Evolutionary conservation across 2,113 vertebrate genomes (phyloP).

Genomic region (Peromyscus maniculatus): DNA sequence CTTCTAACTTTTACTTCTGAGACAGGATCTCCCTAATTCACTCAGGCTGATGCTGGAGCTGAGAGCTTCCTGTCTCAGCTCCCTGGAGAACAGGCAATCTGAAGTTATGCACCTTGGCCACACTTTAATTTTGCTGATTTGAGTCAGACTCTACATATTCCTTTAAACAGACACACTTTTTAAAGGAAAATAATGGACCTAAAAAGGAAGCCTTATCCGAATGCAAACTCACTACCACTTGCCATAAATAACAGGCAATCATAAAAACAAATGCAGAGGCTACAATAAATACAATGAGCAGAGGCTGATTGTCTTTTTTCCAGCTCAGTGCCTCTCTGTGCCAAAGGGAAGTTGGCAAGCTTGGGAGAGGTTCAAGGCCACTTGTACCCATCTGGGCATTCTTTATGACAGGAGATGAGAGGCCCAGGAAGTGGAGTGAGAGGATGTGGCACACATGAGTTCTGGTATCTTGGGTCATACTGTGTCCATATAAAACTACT

Average conservation of each 20-base stretch:
- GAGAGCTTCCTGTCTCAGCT: background rate
- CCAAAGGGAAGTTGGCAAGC: background rate
- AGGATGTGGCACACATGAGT: background rate
- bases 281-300: background rate
- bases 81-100: background rate
- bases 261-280: background rate
- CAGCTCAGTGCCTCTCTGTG: background rate
- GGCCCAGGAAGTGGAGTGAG: background rate
- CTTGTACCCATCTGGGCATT: background rate
- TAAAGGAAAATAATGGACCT: constrained; percentile 2
- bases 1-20: background rate
- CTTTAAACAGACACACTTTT: background rate
- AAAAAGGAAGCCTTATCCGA: constrained; percentile 34
- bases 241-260: constrained; percentile 18
- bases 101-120: background rate
- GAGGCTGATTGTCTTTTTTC: background rate
- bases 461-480: background rate
- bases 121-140: background rate
- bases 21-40: background rate
- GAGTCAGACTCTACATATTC: background rate
- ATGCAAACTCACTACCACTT: constrained; percentile 16
- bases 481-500: background rate
- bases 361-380: background rate
- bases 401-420: background rate
- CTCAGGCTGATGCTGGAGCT: background rate